These are phyloP conservation scores for Biston stratarius DNA, from an alignment of 2,888 invertebrate genomes.

Conservation along the genomic window DNA sequence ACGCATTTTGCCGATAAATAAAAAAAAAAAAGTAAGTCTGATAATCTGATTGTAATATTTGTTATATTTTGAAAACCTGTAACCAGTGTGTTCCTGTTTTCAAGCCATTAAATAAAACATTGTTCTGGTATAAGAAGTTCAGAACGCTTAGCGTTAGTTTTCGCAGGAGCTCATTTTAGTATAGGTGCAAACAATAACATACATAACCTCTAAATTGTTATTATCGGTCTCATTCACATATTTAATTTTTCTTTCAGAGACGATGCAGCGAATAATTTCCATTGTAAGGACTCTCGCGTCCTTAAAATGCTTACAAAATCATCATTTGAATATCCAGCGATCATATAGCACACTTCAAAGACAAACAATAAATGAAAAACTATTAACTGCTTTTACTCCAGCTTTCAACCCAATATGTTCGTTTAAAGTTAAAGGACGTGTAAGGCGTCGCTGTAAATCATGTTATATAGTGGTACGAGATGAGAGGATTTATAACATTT, in stretches of 20 bases:
- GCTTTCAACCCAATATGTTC: constrained; percentile 61
- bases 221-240: not conserved
- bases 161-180: too few relatives aligned
- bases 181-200: not conserved
- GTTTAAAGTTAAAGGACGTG: constrained; percentile 90
- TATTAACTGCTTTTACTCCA: constrained; percentile 63
- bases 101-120: too few relatives aligned
- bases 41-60: too few relatives aligned
- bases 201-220: constrained; percentile 2
- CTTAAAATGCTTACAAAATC: constrained; percentile 46
- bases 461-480: constrained; percentile 91
- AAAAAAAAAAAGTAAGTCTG: too few relatives aligned
- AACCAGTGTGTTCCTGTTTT: too few relatives aligned
- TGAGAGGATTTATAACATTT: constrained; percentile 90
- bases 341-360: constrained; percentile 59
- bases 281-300: constrained; percentile 55
- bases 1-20: too few relatives aligned
- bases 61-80: too few relatives aligned
- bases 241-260: constrained; percentile 47
- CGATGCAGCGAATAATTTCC: constrained; percentile 66
- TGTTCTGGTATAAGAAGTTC: too few relatives aligned
- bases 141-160: too few relatives aligned
- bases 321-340: constrained; percentile 43
- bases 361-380: constrained; percentile 47
- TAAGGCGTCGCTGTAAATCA: constrained; percentile 91